Percentiles rank a stretch among this genome's conserved stretches.
Evolutionary conservation across 2,797 vertebrate species (phyloP).

Genomic region (Sebastes matsubarae): DNA sequence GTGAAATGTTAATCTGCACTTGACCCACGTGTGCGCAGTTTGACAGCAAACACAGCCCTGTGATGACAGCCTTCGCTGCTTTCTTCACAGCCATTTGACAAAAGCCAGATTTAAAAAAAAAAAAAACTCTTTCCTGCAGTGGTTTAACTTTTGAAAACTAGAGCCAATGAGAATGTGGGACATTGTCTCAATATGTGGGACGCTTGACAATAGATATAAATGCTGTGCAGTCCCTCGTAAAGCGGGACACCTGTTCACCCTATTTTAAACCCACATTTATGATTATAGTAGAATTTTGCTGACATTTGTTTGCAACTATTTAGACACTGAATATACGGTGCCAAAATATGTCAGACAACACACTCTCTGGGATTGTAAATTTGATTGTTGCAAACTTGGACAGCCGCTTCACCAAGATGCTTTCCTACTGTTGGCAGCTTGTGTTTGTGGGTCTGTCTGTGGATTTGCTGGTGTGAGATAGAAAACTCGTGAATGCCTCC

Average conservation of each 20-base stretch:
- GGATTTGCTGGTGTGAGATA: constrained; percentile 16
- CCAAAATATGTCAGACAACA: not conserved
- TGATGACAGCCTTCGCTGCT: too few relatives aligned
- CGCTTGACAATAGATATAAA: too few relatives aligned
- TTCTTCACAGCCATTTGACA: too few relatives aligned
- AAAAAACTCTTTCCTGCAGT: rapidly evolving
- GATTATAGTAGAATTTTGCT: not conserved
- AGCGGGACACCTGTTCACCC: too few relatives aligned
- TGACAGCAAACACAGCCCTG: too few relatives aligned
- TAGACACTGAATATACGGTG: not conserved
- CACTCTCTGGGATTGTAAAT: not conserved
- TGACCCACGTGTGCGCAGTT: too few relatives aligned
- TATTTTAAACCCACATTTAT: not conserved
- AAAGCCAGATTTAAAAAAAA: too few relatives aligned
- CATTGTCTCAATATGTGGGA: too few relatives aligned
- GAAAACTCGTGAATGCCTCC: not conserved
- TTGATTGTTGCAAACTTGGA: not conserved
- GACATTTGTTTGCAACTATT: not conserved
- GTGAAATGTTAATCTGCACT: too few relatives aligned
- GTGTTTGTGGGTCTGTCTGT: constrained; percentile 8
- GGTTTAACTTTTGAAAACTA: too few relatives aligned
- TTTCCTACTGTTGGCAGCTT: constrained; percentile 18
- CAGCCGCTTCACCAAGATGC: not conserved
- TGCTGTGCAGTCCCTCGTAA: too few relatives aligned
- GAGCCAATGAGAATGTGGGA: too few relatives aligned